These are phyloP conservation scores for Falco naumanni DNA, from an alignment of 2,797 vertebrate species.

Conservation along the genomic window DNA sequence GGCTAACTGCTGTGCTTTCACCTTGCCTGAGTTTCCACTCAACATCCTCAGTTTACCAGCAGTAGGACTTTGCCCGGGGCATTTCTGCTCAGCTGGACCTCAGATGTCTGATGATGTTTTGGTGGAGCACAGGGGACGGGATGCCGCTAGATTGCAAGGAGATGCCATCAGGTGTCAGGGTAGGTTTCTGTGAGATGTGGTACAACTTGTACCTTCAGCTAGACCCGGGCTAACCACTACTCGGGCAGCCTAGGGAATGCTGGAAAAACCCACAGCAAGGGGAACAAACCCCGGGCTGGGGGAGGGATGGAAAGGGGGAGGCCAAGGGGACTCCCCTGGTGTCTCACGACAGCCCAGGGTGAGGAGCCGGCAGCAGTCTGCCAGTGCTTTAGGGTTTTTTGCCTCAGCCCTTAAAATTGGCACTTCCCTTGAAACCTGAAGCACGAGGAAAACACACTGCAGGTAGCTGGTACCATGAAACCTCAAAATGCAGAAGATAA, in stretches of 20 bases:
- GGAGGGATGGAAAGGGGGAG: background rate
- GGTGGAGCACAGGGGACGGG: background rate
- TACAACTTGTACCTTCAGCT: background rate
- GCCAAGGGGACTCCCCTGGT: rapidly evolving
- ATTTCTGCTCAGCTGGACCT: background rate
- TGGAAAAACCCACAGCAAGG: background rate
- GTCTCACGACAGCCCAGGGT: background rate
- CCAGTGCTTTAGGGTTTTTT: background rate
- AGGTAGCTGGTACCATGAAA: background rate
- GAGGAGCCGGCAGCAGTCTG: background rate
- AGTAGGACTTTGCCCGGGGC: background rate
- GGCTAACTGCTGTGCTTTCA: background rate
- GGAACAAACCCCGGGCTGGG: background rate
- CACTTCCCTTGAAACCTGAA: background rate
- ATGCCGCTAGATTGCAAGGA: background rate
- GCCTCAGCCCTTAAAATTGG: background rate
- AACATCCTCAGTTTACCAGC: background rate
- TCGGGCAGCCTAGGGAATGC: background rate
- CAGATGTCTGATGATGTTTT: background rate
- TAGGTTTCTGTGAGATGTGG: background rate
- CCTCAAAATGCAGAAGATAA: background rate
- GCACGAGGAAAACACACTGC: rapidly evolving
- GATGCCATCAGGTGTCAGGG: rapidly evolving
- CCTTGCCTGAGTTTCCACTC: background rate
- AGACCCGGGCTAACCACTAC: background rate